Evolutionary conservation across 2,797 vertebrate genomes (phyloP), one percentile per base, ranked within the genome.

Genomic region (Neosalanx taihuensis): DNA sequence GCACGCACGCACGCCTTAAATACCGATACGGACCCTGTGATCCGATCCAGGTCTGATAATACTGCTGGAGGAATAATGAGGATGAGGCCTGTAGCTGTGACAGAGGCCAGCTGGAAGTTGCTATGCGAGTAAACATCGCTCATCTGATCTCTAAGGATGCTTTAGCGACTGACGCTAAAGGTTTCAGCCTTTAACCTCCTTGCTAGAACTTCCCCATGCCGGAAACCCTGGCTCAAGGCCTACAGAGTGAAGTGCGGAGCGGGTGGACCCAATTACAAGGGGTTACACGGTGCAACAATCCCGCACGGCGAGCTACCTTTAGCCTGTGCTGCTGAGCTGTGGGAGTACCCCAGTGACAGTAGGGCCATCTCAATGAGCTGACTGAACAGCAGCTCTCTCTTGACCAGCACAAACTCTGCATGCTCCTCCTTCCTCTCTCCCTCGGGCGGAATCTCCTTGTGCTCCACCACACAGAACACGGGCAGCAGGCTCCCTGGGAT

Each of bases 281-380:
- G 23, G 23, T 26, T 26, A 46, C 65, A 67, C 33, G 53, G 64
- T 10, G 23, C 60, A 41, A 61, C 6, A 59, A 17, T 18, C 10
- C 41, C 61, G 33, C 26, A 10, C 35, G 64, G 2, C 15, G 7
- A 1, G 31, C 53, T 84, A 98, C 96, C 96, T 97, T 95, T 97
- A 83, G 96, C 96, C 88, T 97, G 96, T 76, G 96, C 96, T 59
- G 96, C 96, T 74, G 96, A 97, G 88, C 95, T 96, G 88, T 98
- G 96, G 10, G 96, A 98, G 90, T 98, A 98, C 76, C 96, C 96
- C 83, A 98, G 94, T 41, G 96, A 95, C 76, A 98, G 93, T 79
- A 98, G 87, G 75, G 96, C 96, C 94, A 96, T 97, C 90, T 98
- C 96, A 79, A 97, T 97, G 87, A 98, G 94, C 88, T 98, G 96